Percentiles rank a stretch among this genome's conserved stretches.
Conservation (phyloP, 2,113 vertebrate species). For the Micromys minutus region DNA sequence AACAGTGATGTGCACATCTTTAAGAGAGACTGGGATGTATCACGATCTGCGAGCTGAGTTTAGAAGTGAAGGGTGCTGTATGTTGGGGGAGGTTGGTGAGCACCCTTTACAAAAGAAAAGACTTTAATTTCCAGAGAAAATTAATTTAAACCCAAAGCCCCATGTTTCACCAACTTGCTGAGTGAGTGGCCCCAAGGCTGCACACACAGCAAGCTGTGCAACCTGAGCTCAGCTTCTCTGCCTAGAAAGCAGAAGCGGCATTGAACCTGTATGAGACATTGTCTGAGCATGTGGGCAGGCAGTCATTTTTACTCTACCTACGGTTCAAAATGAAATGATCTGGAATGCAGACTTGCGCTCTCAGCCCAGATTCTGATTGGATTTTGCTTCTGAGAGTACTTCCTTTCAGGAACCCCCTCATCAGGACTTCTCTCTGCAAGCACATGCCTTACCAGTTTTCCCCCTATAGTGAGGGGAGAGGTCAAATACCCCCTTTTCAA, state of each 20-base stretch:
- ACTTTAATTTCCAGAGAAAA: background rate
- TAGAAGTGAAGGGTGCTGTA: background rate
- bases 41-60: slow-evolving; percentile 3
- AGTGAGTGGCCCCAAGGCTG: background rate
- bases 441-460: background rate
- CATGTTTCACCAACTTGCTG: background rate
- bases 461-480: background rate
- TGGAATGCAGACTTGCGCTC: background rate
- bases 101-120: background rate
- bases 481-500: background rate
- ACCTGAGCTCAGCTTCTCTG: background rate
- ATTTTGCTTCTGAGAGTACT: slow-evolving; percentile 7
- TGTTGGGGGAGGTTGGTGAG: background rate
- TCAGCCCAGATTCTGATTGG: background rate
- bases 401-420: background rate
- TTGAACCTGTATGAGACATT: background rate
- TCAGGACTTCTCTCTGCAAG: background rate
- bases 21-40: slow-evolving; percentile 20
- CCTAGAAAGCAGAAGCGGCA: background rate
- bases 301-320: background rate
- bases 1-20: slow-evolving; percentile 57
- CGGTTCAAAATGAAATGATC: background rate
- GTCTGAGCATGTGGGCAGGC: background rate
- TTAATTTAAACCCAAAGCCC: background rate
- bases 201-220: background rate